Evolutionary conservation across 2,113 vertebrate species (phyloP).

Genomic region (Percopsis transmontana): DNA sequence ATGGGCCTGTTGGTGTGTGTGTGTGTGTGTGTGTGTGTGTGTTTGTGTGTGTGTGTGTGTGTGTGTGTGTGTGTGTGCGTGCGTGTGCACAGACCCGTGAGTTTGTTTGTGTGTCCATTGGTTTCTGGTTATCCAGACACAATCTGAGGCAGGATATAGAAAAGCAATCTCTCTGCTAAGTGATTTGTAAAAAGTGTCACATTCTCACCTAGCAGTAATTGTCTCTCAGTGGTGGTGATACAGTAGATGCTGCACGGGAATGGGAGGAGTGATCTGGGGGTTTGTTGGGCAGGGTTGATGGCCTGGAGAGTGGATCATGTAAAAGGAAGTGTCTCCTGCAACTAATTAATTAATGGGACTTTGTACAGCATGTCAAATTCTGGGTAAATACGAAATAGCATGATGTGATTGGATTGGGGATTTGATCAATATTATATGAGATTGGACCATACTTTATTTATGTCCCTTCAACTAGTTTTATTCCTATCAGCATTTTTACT

Average conservation of each 20-base stretch:
- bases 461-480: constrained; percentile 21
- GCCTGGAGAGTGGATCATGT: not conserved
- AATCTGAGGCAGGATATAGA: constrained; percentile 45
- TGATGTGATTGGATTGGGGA: constrained; percentile 16
- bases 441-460: constrained; percentile 29
- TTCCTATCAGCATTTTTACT: not conserved
- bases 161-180: constrained; percentile 60
- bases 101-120: too few relatives aligned
- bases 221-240: constrained; percentile 47
- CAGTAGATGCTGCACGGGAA: constrained; percentile 18
- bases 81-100: too few relatives aligned
- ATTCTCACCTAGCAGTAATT: constrained; percentile 63
- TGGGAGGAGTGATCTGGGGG: constrained; percentile 5
- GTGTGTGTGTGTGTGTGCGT: too few relatives aligned
- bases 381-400: constrained; percentile 19
- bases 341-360: constrained; percentile 10
- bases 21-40: too few relatives aligned
- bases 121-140: constrained; percentile 18
- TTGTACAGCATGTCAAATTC: not conserved
- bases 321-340: constrained; percentile 13
- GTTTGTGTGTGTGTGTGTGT: too few relatives aligned
- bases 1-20: too few relatives aligned
- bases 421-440: constrained; percentile 29
- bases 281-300: not conserved
- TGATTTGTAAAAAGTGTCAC: constrained; percentile 67